phyloP scores from a whole-genome alignment of 2,797 vertebrate species.

The Ambastaia sidthimunki region DNA sequence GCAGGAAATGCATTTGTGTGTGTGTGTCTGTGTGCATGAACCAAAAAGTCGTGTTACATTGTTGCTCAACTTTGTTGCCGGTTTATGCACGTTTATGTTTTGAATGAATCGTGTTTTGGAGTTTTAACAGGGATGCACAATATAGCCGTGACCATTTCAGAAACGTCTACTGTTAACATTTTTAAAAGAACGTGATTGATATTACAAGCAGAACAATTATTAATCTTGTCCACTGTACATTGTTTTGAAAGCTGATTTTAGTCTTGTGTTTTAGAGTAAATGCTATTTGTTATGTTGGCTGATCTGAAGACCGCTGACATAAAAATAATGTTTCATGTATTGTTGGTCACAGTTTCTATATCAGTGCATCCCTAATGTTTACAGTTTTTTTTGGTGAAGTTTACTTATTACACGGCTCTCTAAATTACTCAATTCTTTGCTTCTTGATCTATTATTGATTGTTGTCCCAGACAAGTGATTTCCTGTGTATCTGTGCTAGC shows the following conservation, averaged over 20 bases:
- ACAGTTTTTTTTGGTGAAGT: neutral
- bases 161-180: neutral
- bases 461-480: neutral
- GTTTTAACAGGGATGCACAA: conserved; percentile 13
- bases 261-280: too few relatives aligned
- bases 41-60: conserved; percentile 3
- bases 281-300: too few relatives aligned
- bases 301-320: neutral
- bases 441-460: neutral
- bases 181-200: neutral
- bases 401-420: neutral
- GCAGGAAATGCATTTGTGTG: conserved; percentile 48
- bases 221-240: neutral
- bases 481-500: neutral
- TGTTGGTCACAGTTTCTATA: conserved; percentile 29
- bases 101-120: neutral
- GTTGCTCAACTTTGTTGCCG: neutral
- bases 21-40: conserved; percentile 44
- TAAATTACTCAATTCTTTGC: neutral
- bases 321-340: neutral
- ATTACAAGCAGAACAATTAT: neutral
- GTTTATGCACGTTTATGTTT: conserved; percentile 7
- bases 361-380: conserved; percentile 14
- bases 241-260: neutral
- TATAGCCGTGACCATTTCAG: conserved; percentile 10